Conservation (phyloP, 2,797 vertebrate species). For the Brachyalestes nurse region DNA sequence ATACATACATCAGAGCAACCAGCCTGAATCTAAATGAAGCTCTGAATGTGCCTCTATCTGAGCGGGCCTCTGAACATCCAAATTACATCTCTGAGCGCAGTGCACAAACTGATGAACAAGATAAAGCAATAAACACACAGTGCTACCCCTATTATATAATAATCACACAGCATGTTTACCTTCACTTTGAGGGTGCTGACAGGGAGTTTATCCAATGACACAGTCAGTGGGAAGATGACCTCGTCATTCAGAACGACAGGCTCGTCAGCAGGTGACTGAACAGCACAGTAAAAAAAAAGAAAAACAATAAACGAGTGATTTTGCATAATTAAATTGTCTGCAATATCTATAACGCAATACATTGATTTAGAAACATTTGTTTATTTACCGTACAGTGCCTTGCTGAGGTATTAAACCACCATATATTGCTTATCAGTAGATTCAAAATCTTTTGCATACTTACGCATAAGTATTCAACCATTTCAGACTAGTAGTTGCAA, state of each 20-base stretch:
- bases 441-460: no score
- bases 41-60: not conserved
- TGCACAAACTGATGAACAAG: not conserved
- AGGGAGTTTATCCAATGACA: slow-evolving; percentile 89
- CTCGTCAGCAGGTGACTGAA: slow-evolving; percentile 87
- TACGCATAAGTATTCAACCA: no score
- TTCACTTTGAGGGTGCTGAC: slow-evolving; percentile 91
- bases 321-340: no score
- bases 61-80: not conserved
- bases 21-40: not conserved
- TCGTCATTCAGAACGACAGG: slow-evolving; percentile 90
- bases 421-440: no score
- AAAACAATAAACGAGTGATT: not conserved
- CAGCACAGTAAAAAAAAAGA: slow-evolving; percentile 12
- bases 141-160: not conserved
- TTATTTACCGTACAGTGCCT: no score
- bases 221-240: slow-evolving; percentile 92
- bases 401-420: no score
- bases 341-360: no score
- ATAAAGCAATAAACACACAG: not conserved
- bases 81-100: not conserved
- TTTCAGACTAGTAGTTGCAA: no score
- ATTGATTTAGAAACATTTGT: no score
- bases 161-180: slow-evolving; percentile 70
- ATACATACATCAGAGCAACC: not conserved